Percentiles rank a stretch among this genome's conserved stretches.
phyloP scores from a whole-genome alignment of 1,140 invertebrate species.

The Batillaria attramentaria region DNA sequence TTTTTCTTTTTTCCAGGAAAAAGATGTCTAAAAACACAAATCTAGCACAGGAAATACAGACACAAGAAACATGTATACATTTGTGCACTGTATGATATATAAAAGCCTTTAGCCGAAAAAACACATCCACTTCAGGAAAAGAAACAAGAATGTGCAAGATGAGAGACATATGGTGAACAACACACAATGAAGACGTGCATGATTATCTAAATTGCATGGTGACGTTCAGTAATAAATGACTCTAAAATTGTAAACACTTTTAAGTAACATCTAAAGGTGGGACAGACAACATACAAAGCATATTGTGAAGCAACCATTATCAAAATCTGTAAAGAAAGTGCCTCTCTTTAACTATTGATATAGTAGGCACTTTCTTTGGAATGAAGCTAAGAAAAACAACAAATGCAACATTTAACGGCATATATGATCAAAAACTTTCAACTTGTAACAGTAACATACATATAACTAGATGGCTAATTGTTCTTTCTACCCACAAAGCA shows the following conservation, averaged over 20 bases:
- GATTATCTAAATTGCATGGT: slow-evolving; percentile 10
- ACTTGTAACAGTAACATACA: slow-evolving; percentile 33
- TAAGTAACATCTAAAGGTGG: slow-evolving; percentile 18
- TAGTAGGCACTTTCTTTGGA: slow-evolving; percentile 33
- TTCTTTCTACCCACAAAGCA: slow-evolving; percentile 6
- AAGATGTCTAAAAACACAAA: slow-evolving; percentile 6
- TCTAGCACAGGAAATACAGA: slow-evolving; percentile 4
- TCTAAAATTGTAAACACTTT: background rate
- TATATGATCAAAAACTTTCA: slow-evolving; percentile 34
- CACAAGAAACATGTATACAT: background rate
- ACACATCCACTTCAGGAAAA: background rate
- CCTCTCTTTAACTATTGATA: slow-evolving; percentile 21
- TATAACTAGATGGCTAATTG: slow-evolving; percentile 10
- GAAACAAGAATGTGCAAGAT: background rate
- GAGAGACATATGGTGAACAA: background rate
- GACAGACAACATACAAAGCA: slow-evolving; percentile 19
- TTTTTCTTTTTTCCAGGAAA: too few species aligned
- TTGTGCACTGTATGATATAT: background rate
- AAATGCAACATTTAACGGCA: slow-evolving; percentile 38
- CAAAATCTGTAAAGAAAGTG: slow-evolving; percentile 25
- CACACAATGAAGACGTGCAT: background rate
- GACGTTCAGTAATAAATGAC: slow-evolving; percentile 9
- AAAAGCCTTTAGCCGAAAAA: background rate
- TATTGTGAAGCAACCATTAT: slow-evolving; percentile 27
- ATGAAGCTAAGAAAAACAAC: slow-evolving; percentile 33